phyloP scores from a whole-genome alignment of 1,140 invertebrate genomes.

The Latrodectus geometricus region DNA sequence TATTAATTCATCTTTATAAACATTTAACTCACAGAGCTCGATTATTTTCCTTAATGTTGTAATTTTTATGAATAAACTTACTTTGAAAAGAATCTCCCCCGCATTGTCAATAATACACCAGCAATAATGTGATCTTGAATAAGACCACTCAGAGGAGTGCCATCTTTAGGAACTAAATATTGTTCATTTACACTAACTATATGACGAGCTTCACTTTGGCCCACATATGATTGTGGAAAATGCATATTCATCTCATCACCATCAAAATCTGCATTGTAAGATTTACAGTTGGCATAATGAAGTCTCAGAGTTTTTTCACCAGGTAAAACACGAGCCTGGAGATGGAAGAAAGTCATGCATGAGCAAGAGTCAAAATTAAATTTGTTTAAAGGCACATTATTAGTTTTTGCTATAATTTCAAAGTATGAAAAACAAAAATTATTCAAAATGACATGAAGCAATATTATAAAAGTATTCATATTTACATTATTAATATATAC shows the following conservation, averaged over 20 bases:
- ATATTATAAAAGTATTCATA: no score
- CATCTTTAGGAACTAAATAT: constrained; percentile 98
- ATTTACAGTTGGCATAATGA: constrained; percentile 99
- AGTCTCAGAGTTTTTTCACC: constrained; percentile 94
- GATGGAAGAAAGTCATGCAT: not conserved
- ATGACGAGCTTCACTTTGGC: constrained; percentile 83
- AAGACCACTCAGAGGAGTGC: constrained; percentile 94
- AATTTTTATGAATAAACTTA: constrained; percentile 54
- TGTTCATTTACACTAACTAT: constrained; percentile 79
- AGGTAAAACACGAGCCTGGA: constrained; percentile 85
- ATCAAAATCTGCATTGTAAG: constrained; percentile 99
- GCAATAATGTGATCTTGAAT: constrained; percentile 99
- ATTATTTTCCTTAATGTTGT: no score
- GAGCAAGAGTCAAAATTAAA: not conserved
- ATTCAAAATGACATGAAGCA: no score
- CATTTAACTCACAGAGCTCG: not conserved
- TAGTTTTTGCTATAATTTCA: no score
- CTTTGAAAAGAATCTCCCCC: constrained; percentile 87
- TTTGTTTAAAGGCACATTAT: no score
- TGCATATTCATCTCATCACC: constrained; percentile 99
- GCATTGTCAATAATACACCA: constrained; percentile 87
- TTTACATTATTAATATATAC: no score
- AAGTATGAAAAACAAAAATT: no score
- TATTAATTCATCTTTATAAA: no score
- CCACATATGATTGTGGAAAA: constrained; percentile 94